These are phyloP conservation scores for Laupala kohalensis DNA, from an alignment of 1,140 invertebrate species.

Conservation along the genomic window DNA sequence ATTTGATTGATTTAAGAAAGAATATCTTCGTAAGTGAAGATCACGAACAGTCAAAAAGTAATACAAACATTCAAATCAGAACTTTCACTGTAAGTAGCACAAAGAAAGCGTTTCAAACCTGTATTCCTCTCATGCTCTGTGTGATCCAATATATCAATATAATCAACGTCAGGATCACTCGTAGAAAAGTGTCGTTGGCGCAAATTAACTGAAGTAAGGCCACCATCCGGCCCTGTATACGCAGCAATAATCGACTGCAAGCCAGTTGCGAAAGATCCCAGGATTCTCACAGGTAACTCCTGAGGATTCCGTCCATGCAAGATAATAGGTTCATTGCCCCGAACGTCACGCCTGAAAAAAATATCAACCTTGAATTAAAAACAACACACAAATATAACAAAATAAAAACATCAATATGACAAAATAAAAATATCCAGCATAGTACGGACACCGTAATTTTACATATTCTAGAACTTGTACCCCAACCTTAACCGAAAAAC, in stretches of 20 bases:
- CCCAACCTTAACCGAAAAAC: too few relatives aligned
- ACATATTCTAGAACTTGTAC: too few relatives aligned
- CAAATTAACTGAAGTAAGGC: conserved; percentile 55
- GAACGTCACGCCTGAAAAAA: conserved; percentile 26
- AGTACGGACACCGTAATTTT: too few relatives aligned
- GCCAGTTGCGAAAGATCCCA: conserved; percentile 24
- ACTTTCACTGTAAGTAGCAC: not conserved
- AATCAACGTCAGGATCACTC: conserved; percentile 57
- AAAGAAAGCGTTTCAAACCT: not conserved
- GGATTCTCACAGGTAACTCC: conserved; percentile 42
- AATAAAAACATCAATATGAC: not conserved
- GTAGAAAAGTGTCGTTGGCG: conserved; percentile 48
- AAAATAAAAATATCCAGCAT: not conserved
- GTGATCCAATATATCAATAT: conserved; percentile 50
- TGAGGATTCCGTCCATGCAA: conserved; percentile 49
- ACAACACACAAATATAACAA: not conserved
- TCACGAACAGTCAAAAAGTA: not conserved
- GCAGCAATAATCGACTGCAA: conserved; percentile 32
- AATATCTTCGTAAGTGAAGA: not conserved
- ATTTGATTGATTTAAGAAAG: not conserved
- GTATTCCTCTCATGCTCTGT: conserved; percentile 7
- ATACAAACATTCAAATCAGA: not conserved
- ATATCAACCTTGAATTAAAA: not conserved
- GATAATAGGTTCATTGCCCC: conserved; percentile 41
- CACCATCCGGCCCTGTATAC: conserved; percentile 62